Evolutionary conservation across 2,888 invertebrate genomes (phyloP), one percentile per base, ranked within the genome.

Genomic region (Spicauda simplicius): DNA sequence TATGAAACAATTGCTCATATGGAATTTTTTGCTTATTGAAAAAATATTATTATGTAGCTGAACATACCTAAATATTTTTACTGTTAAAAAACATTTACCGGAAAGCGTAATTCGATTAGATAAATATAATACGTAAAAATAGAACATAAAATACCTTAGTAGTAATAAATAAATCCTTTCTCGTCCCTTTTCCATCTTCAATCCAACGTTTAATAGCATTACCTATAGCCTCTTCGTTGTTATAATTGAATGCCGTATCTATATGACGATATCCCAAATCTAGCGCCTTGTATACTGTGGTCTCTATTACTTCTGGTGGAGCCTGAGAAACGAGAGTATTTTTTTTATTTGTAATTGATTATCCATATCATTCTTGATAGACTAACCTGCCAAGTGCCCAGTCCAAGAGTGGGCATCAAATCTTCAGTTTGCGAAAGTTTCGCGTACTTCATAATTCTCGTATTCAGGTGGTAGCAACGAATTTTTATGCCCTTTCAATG

Each of bases 201-300:
- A 97, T 90, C 95, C 96, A 96, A 78, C 94, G 94, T 74, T 94
- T 94, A 59, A 97, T 83, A 37, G 95, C 95, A 66, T 90, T 93
- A 5, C 97, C 97, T 72, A 97, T 96, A 1, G 95, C 94, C 72
- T 95, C 95, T 85, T 97, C 97, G 76, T 97, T 97, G 72, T 95
- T 95, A 78, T 97, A 97, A 87, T 96, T 96, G 80, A 95, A 96
- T 33, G 97, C 97, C 12, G 97, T 97, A 81, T 97, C 97, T 73
- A 96, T 96, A 74, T 96, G 96, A 72, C 96, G 94, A 78, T 97
- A 97, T 33, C 97, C 97, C 72, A 90, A 85, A 58, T 96, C 94
- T 70, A 97, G 84, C 30, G 97, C 97, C 64, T 90, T 90, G 62
- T 93, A 90, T 0, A 97, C 94, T 10, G 95, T 95, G 12, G 86